These are phyloP conservation scores for Lasioglossum baleicum DNA, from an alignment of 1,140 invertebrate species.

Conservation along the genomic window DNA sequence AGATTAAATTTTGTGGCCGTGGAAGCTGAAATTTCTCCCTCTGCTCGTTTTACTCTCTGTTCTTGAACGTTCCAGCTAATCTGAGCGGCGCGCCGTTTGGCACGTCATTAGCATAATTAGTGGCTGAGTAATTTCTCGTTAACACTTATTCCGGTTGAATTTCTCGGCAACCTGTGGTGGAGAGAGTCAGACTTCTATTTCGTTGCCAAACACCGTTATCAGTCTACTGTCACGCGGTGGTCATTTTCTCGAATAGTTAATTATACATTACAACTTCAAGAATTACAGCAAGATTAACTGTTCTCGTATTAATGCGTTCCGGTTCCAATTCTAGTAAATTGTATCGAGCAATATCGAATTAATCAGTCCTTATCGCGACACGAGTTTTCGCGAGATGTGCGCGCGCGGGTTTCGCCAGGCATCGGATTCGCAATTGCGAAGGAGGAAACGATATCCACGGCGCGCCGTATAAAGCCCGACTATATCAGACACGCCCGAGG, in stretches of 20 bases:
- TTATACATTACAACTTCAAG: too few species aligned
- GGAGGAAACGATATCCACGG: conserved; percentile 31
- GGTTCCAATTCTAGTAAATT: not conserved
- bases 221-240: too few species aligned
- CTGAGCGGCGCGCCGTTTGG: conserved; percentile 14
- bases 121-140: conserved; percentile 40
- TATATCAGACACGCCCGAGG: conserved; percentile 24
- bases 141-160: conserved; percentile 32
- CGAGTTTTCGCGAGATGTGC: not conserved
- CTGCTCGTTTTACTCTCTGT: not conserved
- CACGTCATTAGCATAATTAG: conserved; percentile 44
- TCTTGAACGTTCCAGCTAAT: conserved; percentile 26
- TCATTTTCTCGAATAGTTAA: too few species aligned
- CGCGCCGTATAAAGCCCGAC: conserved; percentile 32
- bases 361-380: not conserved
- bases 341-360: not conserved
- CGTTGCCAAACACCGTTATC: conserved; percentile 26
- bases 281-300: too few species aligned
- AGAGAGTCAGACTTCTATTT: conserved; percentile 29
- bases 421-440: conserved; percentile 18
- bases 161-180: not conserved
- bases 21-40: not conserved
- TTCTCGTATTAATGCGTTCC: too few species aligned
- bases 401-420: not conserved
- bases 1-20: not conserved